Evolutionary conservation across 2,888 invertebrate genomes (phyloP).

Genomic region (Antitype chi): DNA sequence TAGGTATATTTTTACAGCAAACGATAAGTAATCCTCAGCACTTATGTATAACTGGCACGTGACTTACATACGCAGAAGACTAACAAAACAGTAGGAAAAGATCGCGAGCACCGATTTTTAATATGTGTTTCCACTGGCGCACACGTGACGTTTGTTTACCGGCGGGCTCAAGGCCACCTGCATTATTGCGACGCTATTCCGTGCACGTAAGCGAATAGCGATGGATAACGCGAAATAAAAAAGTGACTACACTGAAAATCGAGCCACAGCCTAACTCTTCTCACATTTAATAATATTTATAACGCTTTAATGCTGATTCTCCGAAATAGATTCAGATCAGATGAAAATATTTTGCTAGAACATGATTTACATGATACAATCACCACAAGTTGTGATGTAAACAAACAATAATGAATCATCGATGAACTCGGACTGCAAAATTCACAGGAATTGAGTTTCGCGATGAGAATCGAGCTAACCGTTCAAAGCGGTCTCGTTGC

Average conservation of each 20-base stretch:
- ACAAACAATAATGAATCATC: slow-evolving; percentile 72
- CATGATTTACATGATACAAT: slow-evolving; percentile 45
- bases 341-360: slow-evolving; percentile 49
- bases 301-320: slow-evolving; percentile 26
- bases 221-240: slow-evolving; percentile 67
- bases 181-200: slow-evolving; percentile 85
- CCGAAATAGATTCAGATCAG: slow-evolving; percentile 38
- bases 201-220: slow-evolving; percentile 74
- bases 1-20: slow-evolving; percentile 31
- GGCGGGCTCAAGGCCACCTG: slow-evolving; percentile 83
- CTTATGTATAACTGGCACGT: slow-evolving; percentile 58
- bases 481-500: slow-evolving; percentile 54
- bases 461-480: slow-evolving; percentile 58
- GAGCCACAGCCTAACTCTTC: slow-evolving; percentile 24
- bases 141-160: slow-evolving; percentile 88
- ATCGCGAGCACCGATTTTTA: slow-evolving; percentile 73
- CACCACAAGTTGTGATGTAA: slow-evolving; percentile 60
- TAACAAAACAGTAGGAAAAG: slow-evolving; percentile 68
- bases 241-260: slow-evolving; percentile 51
- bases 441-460: slow-evolving; percentile 64
- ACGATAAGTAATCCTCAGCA: slow-evolving; percentile 60
- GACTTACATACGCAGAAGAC: slow-evolving; percentile 64
- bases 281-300: slow-evolving; percentile 34
- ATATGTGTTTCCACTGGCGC: slow-evolving; percentile 65
- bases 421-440: slow-evolving; percentile 61